Evolutionary conservation across 1,140 invertebrate species (phyloP).

Genomic region (Leptinotarsa defecta): DNA sequence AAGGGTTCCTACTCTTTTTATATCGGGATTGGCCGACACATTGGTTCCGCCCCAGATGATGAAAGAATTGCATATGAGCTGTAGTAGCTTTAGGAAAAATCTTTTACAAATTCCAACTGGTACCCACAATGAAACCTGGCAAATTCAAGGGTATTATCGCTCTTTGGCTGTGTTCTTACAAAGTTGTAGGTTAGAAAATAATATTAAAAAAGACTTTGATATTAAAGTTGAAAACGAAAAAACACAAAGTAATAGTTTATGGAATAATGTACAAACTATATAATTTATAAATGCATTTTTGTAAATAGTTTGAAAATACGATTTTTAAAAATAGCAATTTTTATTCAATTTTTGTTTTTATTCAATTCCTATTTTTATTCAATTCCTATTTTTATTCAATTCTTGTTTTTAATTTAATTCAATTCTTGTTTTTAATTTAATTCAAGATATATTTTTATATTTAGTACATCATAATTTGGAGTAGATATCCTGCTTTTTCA

Average conservation of each 20-base stretch:
- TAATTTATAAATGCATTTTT: conserved; percentile 1
- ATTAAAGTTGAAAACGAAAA: conserved; percentile 24
- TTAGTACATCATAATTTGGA: too few relatives aligned
- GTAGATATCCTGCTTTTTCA: too few relatives aligned
- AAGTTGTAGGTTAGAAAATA: conserved; percentile 47
- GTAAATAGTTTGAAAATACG: too few relatives aligned
- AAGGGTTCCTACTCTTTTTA: conserved; percentile 73
- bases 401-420: too few relatives aligned
- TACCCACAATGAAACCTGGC: conserved; percentile 90
- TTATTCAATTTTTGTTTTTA: too few relatives aligned
- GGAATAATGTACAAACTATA: conserved; percentile 27
- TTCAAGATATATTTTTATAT: too few relatives aligned
- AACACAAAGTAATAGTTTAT: conserved; percentile 15
- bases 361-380: too few relatives aligned
- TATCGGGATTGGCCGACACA: conserved; percentile 80
- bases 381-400: too few relatives aligned
- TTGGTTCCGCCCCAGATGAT: conserved; percentile 89
- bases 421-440: too few relatives aligned
- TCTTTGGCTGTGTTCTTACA: conserved; percentile 51
- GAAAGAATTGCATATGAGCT: conserved; percentile 72
- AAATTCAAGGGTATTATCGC: conserved; percentile 54
- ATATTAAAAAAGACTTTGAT: conserved; percentile 12
- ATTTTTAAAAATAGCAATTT: too few relatives aligned
- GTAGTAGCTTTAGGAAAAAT: conserved; percentile 72
- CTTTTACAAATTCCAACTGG: conserved; percentile 74